Evolutionary conservation across 2,797 vertebrate species (phyloP).

Genomic region (Pseudochirops corinnae): DNA sequence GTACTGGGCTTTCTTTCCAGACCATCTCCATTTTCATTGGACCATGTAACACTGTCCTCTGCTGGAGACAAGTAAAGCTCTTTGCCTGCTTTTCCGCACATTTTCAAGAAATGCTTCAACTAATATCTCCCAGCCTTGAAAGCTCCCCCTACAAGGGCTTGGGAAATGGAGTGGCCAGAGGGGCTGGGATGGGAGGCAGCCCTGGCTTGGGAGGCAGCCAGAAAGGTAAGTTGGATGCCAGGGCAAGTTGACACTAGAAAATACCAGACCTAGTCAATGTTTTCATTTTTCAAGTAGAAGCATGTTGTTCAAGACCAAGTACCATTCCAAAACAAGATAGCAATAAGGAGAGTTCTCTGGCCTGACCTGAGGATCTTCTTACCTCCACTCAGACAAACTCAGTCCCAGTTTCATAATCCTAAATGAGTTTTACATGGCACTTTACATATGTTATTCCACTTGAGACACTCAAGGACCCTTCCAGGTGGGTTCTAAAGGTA

Average conservation of each 20-base stretch:
- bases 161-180: conserved; percentile 8
- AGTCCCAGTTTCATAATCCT: background rate
- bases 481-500: background rate
- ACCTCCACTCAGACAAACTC: conserved; percentile 41
- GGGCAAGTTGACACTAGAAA: conserved; percentile 73
- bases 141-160: conserved; percentile 43
- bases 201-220: conserved; percentile 15
- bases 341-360: conserved; percentile 38
- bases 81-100: background rate
- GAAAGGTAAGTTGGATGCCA: conserved; percentile 63
- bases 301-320: conserved; percentile 65
- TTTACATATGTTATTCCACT: background rate
- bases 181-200: conserved; percentile 61
- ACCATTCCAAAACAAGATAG: conserved; percentile 63
- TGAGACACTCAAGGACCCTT: background rate
- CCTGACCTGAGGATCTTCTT: conserved; percentile 24
- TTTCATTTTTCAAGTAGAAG: conserved; percentile 72
- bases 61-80: conserved; percentile 26
- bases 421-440: background rate
- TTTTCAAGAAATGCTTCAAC: conserved; percentile 48
- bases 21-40: background rate
- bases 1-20: background rate
- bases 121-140: conserved; percentile 56
- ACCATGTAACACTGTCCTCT: conserved; percentile 4
- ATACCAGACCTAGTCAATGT: conserved; percentile 53